phyloP scores from a whole-genome alignment of 2,797 vertebrate genomes.

The Onychomys arenicola region DNA sequence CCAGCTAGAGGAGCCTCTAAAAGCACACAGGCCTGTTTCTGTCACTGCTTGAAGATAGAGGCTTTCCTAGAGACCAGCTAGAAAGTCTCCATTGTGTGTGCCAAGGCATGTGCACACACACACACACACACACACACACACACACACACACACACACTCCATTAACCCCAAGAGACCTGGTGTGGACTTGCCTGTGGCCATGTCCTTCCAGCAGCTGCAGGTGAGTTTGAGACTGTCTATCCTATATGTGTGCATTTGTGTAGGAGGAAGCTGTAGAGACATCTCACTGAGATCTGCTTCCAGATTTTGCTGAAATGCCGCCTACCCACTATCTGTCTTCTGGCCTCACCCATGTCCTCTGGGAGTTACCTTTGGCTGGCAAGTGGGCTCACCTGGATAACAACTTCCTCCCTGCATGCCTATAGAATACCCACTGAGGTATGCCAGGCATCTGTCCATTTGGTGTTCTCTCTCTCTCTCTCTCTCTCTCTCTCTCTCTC shows the following conservation, averaged over 20 bases:
- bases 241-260: accelerated
- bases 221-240: not conserved
- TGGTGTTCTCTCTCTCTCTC: not conserved
- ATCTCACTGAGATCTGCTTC: not conserved
- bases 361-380: not conserved
- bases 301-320: not conserved
- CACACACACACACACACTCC: not conserved
- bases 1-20: not conserved
- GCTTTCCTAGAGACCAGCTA: constrained; percentile 55
- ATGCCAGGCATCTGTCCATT: not conserved
- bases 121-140: not conserved
- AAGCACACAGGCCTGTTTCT: constrained; percentile 51
- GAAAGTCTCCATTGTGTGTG: not conserved
- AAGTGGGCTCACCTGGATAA: not conserved
- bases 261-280: not conserved
- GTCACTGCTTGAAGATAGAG: constrained; percentile 39
- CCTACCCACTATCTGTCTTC: not conserved
- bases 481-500: not conserved
- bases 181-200: not conserved
- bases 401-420: not conserved
- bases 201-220: not conserved
- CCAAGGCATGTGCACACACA: not conserved
- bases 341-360: not conserved
- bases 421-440: not conserved
- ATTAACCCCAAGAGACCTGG: not conserved